A percentile compares a stretch with the other conserved stretches of the same genome.
Conservation (phyloP, 2,797 vertebrate species). For the Picus viridis region DNA sequence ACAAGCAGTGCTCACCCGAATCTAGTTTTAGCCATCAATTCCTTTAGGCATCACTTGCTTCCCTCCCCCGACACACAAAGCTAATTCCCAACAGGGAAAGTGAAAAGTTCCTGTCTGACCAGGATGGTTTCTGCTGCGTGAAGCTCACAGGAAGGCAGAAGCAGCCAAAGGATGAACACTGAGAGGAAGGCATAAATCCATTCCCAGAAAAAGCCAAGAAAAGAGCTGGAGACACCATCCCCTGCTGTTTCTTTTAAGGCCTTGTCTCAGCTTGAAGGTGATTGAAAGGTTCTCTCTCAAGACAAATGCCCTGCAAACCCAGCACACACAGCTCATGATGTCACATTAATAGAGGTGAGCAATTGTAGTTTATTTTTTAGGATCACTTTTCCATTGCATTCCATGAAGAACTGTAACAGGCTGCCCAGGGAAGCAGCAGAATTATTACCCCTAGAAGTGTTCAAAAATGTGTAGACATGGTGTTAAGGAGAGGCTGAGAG, state of each 20-base stretch:
- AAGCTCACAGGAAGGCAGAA: neutral
- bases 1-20: neutral
- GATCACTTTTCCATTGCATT: neutral
- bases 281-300: neutral
- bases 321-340: neutral
- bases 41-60: neutral
- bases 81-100: accelerated
- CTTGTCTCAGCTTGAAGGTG: neutral
- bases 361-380: neutral
- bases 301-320: neutral
- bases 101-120: neutral
- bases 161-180: neutral
- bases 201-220: neutral
- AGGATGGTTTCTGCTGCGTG: neutral
- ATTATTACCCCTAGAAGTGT: no score
- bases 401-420: no score
- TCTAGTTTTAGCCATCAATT: neutral
- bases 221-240: neutral
- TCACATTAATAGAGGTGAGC: accelerated
- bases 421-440: no score
- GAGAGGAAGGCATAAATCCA: neutral
- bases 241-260: neutral
- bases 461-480: no score
- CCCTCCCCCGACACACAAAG: neutral
- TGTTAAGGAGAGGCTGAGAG: no score